A percentile compares a stretch with the other conserved stretches of the same genome.
Conservation (phyloP, 2,797 vertebrate genomes). For the Myotis vivesi region DNA sequence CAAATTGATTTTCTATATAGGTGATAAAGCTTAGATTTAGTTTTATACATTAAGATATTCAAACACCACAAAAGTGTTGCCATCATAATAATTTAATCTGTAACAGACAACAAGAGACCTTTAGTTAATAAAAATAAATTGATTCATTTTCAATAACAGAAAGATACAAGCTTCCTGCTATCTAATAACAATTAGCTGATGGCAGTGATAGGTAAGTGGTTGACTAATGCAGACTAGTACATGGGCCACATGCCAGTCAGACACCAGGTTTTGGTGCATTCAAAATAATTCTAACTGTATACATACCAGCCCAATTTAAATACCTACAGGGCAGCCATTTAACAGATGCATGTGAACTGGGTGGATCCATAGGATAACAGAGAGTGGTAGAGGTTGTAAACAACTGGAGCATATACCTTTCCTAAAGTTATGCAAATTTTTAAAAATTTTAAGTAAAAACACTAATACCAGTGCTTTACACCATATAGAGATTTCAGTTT, state of each 20-base stretch:
- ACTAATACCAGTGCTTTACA: neutral
- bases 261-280: neutral
- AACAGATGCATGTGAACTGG: neutral
- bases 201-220: neutral
- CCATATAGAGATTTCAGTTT: neutral
- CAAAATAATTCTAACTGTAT: neutral
- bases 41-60: conserved; percentile 51
- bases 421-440: neutral
- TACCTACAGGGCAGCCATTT: neutral
- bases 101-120: conserved; percentile 25
- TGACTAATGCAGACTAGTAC: neutral
- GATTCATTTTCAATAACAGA: conserved; percentile 8
- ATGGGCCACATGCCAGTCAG: neutral
- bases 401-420: neutral
- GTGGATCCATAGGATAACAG: neutral
- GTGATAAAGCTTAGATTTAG: neutral
- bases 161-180: neutral
- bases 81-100: conserved; percentile 44
- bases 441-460: neutral
- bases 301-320: neutral
- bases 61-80: neutral
- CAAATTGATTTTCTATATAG: conserved; percentile 5
- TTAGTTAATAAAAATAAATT: conserved; percentile 5
- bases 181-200: neutral
- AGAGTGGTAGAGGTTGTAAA: neutral